Base-by-base conservation (phyloP, 2,113 vertebrate species). In the Caranx melampygus region DNA sequence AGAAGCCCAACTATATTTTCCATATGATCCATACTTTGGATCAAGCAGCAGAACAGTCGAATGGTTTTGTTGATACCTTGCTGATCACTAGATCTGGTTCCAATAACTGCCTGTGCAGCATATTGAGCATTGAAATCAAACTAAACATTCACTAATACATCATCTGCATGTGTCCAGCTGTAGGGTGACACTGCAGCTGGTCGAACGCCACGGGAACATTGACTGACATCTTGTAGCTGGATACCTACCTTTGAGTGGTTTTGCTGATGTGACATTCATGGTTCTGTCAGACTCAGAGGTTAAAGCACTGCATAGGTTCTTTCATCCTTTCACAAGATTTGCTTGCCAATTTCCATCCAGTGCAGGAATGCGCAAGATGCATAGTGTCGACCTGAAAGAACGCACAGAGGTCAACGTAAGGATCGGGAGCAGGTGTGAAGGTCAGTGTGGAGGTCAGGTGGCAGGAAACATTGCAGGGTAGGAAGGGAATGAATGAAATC, bases 201-300 rank as follows among this genome's bases (percentile, higher is more conserved):
- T 49, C n/a, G 5, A 74, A 63, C 0, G 34, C 5, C 47, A 44
- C 21, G 20, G 35, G 47, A 54, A 62, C 63, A 20, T 37, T 13
- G 61, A 60, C 2, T 40, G 75, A 68, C 49, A 59, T 49, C 68
- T 62, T 74, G 37, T 26, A 52, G 20, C 35, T 47, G 42, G 26
- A 69, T 16, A 55, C 4, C 59, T 31, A 26, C 40, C 26, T 54
- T 62, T 4, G 52, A 45, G 34, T 52, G 18, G 4, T 61, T 31
- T 15, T 71, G 66, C 37, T 63, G 58, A 55, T 40, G 26, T 49
- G 44, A 67, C 49, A 57, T 47, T 55, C 35, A 35, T 0, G 31
- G 54, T 49, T 31, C 33, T 55, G 57, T 54, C 16, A 35, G 13
- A 62, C 45, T 7, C 40, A 70, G 45, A 78, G 75, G 47, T 62